Base-by-base conservation (phyloP, 2,888 invertebrate species). In the Lasioglossum marginatum region DNA sequence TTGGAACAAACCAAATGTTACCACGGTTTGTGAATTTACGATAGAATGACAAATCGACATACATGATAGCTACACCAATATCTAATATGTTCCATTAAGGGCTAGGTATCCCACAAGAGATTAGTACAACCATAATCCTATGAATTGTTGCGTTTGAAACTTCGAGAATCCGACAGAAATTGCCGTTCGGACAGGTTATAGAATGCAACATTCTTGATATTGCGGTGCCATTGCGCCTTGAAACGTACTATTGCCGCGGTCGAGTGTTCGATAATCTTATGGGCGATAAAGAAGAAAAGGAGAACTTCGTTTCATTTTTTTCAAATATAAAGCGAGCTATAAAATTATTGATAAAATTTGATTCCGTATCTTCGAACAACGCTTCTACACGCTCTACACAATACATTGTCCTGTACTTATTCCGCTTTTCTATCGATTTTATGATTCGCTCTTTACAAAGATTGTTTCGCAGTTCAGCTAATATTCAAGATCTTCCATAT, bases 141-240 rank as follows among this genome's bases (percentile, higher is more conserved):
- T 77, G 80, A 85, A 84, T 80, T 85, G 80, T 63, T 80, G 70
- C 68, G 37, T 70, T 70, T 12, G 80, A 80, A 85, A 85, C 85
- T 85, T 85, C 77, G 68, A 57, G 52, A 85, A 85, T 84, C 85
- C 77, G 40, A 43, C 34, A 48, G 76, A 48, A 82, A 85, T 82
- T 79, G 14, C 80, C 70, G n/a, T 68, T 12, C 27, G 52, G 79
- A 57, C 70, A 72, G 74, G 77, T 85, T 85, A 80, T 60, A 77
- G 85, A 77, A 77, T 74, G 40, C 80, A 74, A 77, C 73, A 57
- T 63, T 77, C 34, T n/a, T 10, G 73, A 73, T 76, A 77, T 70
- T 48, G 52, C 27, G 71, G 14, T 68, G 19, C 16, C 40, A 77
- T 80, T 31, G 73, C 70, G 4, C 19, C 8, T n/a, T n/a, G 14